Percentiles rank a stretch among this genome's conserved stretches.
phyloP scores from a whole-genome alignment of 2,888 invertebrate genomes.

The Rotaria socialis region DNA sequence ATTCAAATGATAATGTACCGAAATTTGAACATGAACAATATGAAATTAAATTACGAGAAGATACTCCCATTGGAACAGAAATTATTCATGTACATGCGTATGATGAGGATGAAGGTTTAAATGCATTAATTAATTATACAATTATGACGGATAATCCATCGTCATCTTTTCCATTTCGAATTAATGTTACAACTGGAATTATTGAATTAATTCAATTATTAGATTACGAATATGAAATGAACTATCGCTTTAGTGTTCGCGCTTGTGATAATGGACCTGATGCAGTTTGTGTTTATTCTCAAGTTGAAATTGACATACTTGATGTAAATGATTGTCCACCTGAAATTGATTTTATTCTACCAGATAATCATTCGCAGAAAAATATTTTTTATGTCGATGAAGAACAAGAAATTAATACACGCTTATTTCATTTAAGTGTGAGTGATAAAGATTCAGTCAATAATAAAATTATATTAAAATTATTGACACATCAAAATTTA shows the following conservation, averaged over 20 bases:
- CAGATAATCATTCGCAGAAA: background rate
- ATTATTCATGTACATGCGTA: background rate
- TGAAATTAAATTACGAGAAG: constrained; percentile 24
- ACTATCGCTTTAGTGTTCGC: constrained; percentile 26
- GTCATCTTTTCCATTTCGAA: background rate
- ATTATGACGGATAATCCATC: background rate
- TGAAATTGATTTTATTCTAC: constrained; percentile 22
- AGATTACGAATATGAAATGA: constrained; percentile 32
- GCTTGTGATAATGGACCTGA: constrained; percentile 30
- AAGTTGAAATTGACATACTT: background rate
- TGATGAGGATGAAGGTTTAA: constrained; percentile 23
- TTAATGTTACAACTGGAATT: background rate
- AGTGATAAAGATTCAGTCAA: constrained; percentile 26
- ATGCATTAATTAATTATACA: constrained; percentile 35
- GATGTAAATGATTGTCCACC: constrained; percentile 27
- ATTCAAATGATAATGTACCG: constrained; percentile 31
- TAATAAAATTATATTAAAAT: background rate
- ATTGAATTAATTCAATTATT: background rate
- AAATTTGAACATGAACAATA: constrained; percentile 36
- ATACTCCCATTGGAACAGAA: background rate
- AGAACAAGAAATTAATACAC: background rate
- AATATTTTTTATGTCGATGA: constrained; percentile 29
- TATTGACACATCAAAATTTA: constrained; percentile 19
- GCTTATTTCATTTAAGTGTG: constrained; percentile 33
- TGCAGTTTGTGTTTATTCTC: background rate